Evolutionary conservation across 1,140 invertebrate species (phyloP).

Genomic region (Ptiloglossa arizonensis): DNA sequence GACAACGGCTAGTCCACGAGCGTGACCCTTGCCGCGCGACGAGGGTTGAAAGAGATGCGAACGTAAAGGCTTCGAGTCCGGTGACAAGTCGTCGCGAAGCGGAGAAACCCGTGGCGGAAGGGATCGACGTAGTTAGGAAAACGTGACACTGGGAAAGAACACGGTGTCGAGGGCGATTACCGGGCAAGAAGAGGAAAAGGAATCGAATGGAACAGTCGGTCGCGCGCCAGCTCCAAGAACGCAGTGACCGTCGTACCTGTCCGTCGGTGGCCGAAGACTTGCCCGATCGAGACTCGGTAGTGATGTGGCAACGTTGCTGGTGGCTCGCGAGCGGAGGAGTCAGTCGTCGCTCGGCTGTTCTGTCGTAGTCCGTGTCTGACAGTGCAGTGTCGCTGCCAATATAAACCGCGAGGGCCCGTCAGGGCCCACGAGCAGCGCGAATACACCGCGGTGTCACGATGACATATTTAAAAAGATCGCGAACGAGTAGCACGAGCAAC

Average conservation of each 20-base stretch:
- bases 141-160: constrained; percentile 10
- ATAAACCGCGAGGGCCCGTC: constrained; percentile 50
- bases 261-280: constrained; percentile 47
- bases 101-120: neutral
- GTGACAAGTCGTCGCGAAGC: constrained; percentile 13
- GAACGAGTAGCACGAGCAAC: neutral
- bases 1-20: constrained; percentile 14
- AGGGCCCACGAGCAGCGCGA: constrained; percentile 40
- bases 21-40: constrained; percentile 17
- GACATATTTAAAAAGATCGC: constrained; percentile 32
- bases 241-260: constrained; percentile 49
- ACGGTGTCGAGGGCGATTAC: neutral
- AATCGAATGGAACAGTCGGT: constrained; percentile 54
- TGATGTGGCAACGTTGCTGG: constrained; percentile 73
- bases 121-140: constrained; percentile 7
- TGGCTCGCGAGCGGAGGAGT: constrained; percentile 62
- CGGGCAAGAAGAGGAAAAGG: constrained; percentile 34
- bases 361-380: constrained; percentile 57
- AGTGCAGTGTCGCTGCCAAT: constrained; percentile 44
- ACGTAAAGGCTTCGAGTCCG: neutral
- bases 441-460: constrained; percentile 37
- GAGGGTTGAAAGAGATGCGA: neutral
- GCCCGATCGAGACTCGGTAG: constrained; percentile 46
- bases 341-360: constrained; percentile 56
- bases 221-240: constrained; percentile 52